These are phyloP conservation scores for Sinella curviseta DNA, from an alignment of 1,140 invertebrate species.

Conservation along the genomic window DNA sequence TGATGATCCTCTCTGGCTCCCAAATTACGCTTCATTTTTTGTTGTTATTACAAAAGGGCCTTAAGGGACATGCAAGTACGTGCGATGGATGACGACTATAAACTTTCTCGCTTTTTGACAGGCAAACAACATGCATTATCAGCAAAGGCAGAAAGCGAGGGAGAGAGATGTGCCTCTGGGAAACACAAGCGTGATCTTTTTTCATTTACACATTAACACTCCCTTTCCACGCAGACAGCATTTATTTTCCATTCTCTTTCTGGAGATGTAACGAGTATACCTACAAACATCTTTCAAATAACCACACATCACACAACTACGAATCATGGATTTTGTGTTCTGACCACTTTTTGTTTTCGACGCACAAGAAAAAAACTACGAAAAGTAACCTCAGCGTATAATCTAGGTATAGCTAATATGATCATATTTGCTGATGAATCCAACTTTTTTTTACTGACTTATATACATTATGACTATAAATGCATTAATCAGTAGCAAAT, in stretches of 20 bases:
- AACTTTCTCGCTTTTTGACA: conserved; percentile 18
- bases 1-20: conserved; percentile 13
- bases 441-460: background rate
- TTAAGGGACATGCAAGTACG: conserved; percentile 23
- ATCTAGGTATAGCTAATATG: no score
- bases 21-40: conserved; percentile 16
- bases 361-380: no score
- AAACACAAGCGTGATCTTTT: conserved; percentile 14
- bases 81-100: conserved; percentile 3
- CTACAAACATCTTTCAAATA: background rate
- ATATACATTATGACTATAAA: no score
- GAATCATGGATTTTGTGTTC: background rate
- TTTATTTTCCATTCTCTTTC: background rate
- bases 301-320: background rate
- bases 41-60: background rate
- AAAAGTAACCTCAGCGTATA: no score
- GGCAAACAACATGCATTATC: background rate
- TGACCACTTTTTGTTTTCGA: no score
- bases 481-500: conserved; percentile 42
- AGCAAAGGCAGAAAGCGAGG: background rate
- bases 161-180: background rate
- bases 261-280: background rate
- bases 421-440: background rate
- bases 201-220: conserved; percentile 13
- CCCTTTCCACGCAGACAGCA: conserved; percentile 1